Evolutionary conservation across 2,888 invertebrate species (phyloP), one percentile per base, ranked within the genome.

Genomic region (Acanthacorydalis orientalis): DNA sequence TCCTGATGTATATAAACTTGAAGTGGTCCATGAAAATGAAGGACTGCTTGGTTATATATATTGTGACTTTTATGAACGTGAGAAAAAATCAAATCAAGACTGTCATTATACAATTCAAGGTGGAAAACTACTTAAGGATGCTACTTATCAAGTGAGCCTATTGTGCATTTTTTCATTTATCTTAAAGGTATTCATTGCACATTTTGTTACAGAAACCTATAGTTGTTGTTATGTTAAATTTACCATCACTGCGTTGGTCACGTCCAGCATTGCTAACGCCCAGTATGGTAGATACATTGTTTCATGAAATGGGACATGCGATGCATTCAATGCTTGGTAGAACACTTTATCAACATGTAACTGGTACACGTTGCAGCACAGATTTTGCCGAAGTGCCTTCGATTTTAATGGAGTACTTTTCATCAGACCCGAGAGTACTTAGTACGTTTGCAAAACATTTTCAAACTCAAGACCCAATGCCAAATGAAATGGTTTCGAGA

Each of bases 351-450:
- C 98, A 98, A 67, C 97, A 98, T 68, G 92, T 97, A 41, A 86
- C 95, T 4, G 96, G 97, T 50, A 99, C 98, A 1, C 74, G 98
- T 48, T 97, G 96, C 63, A 80, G 90, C 53, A 96, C 97, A 4
- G 98, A 99, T 70, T 88, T 98, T 61, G 97, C 98, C 1, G 98
- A 99, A 74, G 89, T 98, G 39, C 98, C 98, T 7, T 95, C 95
- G n/a, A 85, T 96, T 50, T 73, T 98, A 14, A 95, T 97, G 93
- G 98, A 98, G 69, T 91, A 90, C 67, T 98, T 97, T 73, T 88
- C 92, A 9, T 77, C 80, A 47, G 91, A 93, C 68, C 83, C 85
- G 0, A 72, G 89, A 55, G 85, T 93, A 7, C 67, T 96, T 4
- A 75, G 79, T 43, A 75, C 78, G 7, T 95, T 93, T 69, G 93